Evolutionary conservation across 2,797 vertebrate species (phyloP).

Genomic region (Clamator glandarius): DNA sequence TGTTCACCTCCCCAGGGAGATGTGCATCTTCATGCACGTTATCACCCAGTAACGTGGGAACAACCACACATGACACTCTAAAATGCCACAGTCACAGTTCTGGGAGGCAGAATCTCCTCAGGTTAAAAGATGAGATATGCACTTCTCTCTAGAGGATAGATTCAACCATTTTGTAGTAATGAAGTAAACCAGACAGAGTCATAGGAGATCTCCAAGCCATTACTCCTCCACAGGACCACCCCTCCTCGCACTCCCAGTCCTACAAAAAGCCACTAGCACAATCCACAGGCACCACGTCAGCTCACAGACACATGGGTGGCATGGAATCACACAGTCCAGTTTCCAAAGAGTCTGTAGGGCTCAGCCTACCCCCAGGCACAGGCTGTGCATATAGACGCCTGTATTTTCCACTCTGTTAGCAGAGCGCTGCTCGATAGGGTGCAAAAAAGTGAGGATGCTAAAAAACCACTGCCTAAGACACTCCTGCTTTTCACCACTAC

Average conservation of each 20-base stretch:
- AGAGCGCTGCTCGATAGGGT: not conserved
- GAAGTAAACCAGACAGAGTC: not conserved
- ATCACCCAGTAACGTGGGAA: fast-evolving
- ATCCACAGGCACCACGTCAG: not conserved
- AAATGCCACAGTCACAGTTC: not conserved
- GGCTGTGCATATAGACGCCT: not conserved
- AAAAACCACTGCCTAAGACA: not conserved
- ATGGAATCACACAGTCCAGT: not conserved
- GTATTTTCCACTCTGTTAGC: not conserved
- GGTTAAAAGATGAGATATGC: not conserved
- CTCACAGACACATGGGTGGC: not conserved
- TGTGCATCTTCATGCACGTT: not conserved
- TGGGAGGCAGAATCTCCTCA: not conserved
- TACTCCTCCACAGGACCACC: not conserved
- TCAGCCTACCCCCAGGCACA: not conserved
- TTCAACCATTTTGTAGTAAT: not conserved
- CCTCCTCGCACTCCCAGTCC: not conserved
- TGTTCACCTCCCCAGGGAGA: not conserved
- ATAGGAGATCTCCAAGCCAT: not conserved
- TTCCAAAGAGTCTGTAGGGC: not conserved
- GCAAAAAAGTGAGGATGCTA: not conserved
- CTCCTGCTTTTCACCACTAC: not conserved
- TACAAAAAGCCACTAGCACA: not conserved
- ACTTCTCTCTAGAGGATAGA: not conserved
- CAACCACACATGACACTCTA: not conserved